Evolutionary conservation across 2,888 invertebrate genomes (phyloP).

Genomic region (Synanthedon myopaeformis): DNA sequence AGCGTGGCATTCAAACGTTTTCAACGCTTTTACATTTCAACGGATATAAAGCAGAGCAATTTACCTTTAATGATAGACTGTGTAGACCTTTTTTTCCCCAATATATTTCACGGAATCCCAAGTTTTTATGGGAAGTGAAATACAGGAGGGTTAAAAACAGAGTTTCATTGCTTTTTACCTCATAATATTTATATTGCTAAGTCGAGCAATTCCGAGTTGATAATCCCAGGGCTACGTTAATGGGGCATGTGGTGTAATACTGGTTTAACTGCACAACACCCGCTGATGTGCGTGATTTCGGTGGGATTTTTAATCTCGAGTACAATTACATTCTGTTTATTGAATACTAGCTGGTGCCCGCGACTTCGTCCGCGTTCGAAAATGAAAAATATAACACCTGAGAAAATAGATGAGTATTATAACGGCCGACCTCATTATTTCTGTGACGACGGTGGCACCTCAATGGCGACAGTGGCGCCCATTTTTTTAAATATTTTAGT

Average conservation of each 20-base stretch:
- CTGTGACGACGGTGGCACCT: no score
- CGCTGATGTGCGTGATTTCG: constrained; percentile 23
- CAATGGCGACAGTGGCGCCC: no score
- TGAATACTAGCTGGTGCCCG: no score
- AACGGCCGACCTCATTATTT: no score
- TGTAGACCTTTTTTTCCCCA: constrained; percentile 53
- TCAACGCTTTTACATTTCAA: constrained; percentile 45
- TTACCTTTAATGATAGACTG: constrained; percentile 57
- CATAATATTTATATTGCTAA: constrained; percentile 56
- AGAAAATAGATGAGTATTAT: no score
- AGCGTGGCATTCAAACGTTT: constrained; percentile 37
- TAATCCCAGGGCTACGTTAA: constrained; percentile 58
- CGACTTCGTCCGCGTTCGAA: no score
- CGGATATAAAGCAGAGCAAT: constrained; percentile 55
- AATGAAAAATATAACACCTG: no score
- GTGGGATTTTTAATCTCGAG: constrained; percentile 25
- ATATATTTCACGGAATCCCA: constrained; percentile 49
- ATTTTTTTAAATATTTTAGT: no score
- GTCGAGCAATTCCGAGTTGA: constrained; percentile 55
- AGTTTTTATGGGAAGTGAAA: constrained; percentile 60
- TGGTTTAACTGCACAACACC: constrained; percentile 39
- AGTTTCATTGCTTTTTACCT: constrained; percentile 63
- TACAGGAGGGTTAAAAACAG: constrained; percentile 49
- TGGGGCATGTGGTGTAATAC: constrained; percentile 16
- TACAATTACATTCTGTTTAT: constrained; percentile 19